Evolutionary conservation across 2,888 invertebrate species (phyloP), one percentile per base, ranked within the genome.

Genomic region (Baccha elongata): DNA sequence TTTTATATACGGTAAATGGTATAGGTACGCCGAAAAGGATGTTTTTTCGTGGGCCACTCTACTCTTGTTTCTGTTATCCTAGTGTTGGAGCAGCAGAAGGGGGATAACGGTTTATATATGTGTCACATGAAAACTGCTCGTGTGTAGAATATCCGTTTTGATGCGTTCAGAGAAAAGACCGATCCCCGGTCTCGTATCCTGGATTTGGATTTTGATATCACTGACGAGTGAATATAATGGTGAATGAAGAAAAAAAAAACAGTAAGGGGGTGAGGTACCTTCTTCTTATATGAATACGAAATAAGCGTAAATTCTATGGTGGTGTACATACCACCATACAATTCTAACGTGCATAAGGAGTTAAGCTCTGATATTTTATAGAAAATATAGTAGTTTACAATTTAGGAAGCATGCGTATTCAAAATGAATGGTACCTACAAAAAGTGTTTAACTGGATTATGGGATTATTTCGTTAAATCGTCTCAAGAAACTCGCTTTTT

Each of bases 81-180:
- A 46, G 40, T 32, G 6, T 13, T 55, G 68, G 23, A 68, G 21
- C 13, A 13, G 55, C 4, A 32, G 29, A 32, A 32, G 44, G 21
- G 19, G 44, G 64, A 74, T 69, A 79, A 67, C 60, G 60, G 26
- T 60, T 60, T 60, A 68, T n/a, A n/a, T n/a, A n/a, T 68, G 68
- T 79, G 79, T 74, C 69, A 69, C 69, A 80, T 48, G 74, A 69
- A 81, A 75, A 75, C 64, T 71, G 64, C 71, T 81, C 55, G 50
- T 81, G 75, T 75, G 58, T 68, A 53, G 73, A 79, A 73, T 79
- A 79, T 79, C 73, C 79, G 68, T 74, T 73, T 79, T 79, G 73
- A 79, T 79, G 73, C 44, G 67, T 68, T 73, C 46, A 15, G 69
- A 71, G 75, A 71, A 68, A 46, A 7, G 21, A 35, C 42, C 48